Evolutionary conservation across 2,113 vertebrate species (phyloP), one percentile per base, ranked within the genome.

Genomic region (Phylloscopus trochiloides): DNA sequence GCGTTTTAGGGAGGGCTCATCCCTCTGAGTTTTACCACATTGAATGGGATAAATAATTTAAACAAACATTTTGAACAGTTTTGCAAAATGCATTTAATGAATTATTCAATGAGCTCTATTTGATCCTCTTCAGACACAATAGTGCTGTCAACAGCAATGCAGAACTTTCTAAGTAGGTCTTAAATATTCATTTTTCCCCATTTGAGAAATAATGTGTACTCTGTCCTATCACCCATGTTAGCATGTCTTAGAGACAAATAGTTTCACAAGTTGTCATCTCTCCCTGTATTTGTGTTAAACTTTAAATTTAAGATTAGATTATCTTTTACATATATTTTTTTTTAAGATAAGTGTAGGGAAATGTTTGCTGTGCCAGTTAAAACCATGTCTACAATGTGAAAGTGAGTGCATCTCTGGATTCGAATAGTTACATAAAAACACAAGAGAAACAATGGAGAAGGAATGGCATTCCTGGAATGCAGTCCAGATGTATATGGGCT

Each of bases 291-390:
- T 94, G 90, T 89, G 86, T 93, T 95, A 91, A 96, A 92, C 90
- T 97, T 94, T 94, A 92, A 94, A 96, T 96, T 96, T 93, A 93
- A 97, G 93, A 97, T 97, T 93, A 97, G 93, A 68, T 95, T 97
- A 96, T 96, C 95, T 96, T 72, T 93, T 89, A 93, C 88, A 92
- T 97, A 85, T 81, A 89, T 71, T 75, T 90, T 68, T 70, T 93
- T 85, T 13, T 11, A 74, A 96, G 94, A 91, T 96, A 96, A 97
- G 90, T 71, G 86, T 45, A 70, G 66, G 57, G 82, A 95, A 95
- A 94, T 92, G 73, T 96, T 96, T 96, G 92, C 88, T 66, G 90
- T 97, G 77, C 90, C 90, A 78, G 95, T 90, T 94, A 79, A 79
- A 94, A 93, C 76, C 92, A 93, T 73, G 94, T 94, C 95, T 92